phyloP scores from a whole-genome alignment of 2,888 invertebrate genomes.

The Zaprionus obscuricornis region DNA sequence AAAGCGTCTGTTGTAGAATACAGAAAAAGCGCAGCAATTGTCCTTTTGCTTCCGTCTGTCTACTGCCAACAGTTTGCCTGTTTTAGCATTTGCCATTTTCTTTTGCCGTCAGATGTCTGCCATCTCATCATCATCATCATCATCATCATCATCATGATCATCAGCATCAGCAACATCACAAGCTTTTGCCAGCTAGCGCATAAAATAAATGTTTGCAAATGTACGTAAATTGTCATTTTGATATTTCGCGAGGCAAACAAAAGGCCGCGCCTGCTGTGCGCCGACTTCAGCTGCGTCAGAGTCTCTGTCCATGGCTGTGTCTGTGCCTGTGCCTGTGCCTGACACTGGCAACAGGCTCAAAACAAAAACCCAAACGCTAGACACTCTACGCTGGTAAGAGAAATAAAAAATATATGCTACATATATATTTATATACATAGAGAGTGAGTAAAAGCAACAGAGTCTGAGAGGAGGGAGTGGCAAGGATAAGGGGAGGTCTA shows the following conservation, averaged over 20 bases:
- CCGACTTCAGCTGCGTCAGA: not conserved
- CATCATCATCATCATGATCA: conserved; percentile 5
- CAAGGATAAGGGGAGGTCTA: too few relatives aligned
- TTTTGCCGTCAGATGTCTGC: conserved; percentile 1
- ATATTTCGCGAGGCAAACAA: conserved; percentile 64
- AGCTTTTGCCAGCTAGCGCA: conserved; percentile 39
- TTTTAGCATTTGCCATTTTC: too few relatives aligned
- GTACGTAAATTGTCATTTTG: conserved; percentile 74
- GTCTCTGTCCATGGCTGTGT: not conserved
- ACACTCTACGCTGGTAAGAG: too few relatives aligned
- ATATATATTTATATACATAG: too few relatives aligned
- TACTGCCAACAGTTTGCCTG: not conserved
- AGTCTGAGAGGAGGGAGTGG: not conserved
- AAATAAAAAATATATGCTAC: too few relatives aligned
- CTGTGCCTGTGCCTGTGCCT: conserved; percentile 16
- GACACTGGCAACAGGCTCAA: conserved; percentile 19
- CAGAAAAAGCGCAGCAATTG: conserved; percentile 39
- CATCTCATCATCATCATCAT: conserved; percentile 16
- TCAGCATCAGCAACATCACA: not conserved
- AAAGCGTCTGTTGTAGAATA: too few relatives aligned
- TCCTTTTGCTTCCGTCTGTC: not conserved
- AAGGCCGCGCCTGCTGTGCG: conserved; percentile 57
- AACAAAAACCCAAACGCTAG: too few relatives aligned
- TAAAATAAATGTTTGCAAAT: conserved; percentile 67
- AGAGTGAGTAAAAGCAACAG: too few relatives aligned